Evolutionary conservation across 2,113 vertebrate genomes (phyloP), one percentile per base, ranked within the genome.

Genomic region (Labeo catla): DNA sequence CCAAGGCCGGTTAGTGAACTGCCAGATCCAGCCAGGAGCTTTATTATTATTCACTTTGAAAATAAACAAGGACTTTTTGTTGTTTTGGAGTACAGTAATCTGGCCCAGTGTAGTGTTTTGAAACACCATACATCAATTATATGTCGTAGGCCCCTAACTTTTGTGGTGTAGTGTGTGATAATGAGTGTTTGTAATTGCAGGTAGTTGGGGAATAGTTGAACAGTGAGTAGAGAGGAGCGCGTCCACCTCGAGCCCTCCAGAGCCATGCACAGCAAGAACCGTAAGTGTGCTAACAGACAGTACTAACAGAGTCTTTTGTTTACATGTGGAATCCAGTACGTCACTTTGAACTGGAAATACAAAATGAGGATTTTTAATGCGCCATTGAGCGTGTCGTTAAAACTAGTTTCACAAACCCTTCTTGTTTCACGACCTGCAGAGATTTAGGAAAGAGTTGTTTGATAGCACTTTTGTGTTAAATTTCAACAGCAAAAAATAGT

Each of bases 231-330:
- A 92, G 89, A 92, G 91, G 90, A 92, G 91, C 84, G 90, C 85
- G 88, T 79, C 89, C 47, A 57, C 66, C 74, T 89, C 90, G 19
- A 83, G 87, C 85, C 86, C 90, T 90, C 91, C 89, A 91, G 88
- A 94, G 93, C 93, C 93, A 95, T 95, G 94, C 94, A 95, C 91
- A 95, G 93, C 92, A 95, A 94, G 90, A 95, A 95, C 92, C 93
- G 93, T 95, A 94, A 95, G 94, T 95, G 76, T 81, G 11, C 49
- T 47, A 19, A 47, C 54, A 45, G 1, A 57, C 28, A 28, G 76
- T 81, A 19, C 49, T 47, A 39, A 39, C 39, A 39, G 1, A 6
- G 16, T 19, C 54, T 19, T 8, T 3, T 7, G 7, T 21, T 8
- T 39, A 39, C 5, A 5, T 59, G 57, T 8, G 8, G 52, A 19